Evolutionary conservation across 2,888 invertebrate genomes (phyloP), one percentile per base, ranked within the genome.

Genomic region (Diaperis boleti): DNA sequence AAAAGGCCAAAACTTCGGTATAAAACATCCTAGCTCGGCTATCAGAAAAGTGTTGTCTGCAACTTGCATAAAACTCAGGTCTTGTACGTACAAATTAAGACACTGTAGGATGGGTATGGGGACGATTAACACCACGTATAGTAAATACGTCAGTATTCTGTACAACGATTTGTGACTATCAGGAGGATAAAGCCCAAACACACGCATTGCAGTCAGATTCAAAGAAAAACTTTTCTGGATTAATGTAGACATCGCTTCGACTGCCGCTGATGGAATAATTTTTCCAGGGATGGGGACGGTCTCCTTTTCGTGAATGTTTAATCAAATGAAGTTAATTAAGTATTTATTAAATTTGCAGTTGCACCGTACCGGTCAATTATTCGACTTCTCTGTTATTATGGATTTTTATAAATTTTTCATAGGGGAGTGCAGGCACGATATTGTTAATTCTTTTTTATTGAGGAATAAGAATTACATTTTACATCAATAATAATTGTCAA

Each of bases 1-100:
- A 42, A 55, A 55, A 2, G 55, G 55, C 41, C 29, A 55, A 6
- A 15, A 18, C 42, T 55, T 55, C 7, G 31, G 29, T 2, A 55
- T 42, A 8, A 39, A 26, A 42, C 55, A 55, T n/a, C 15, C 55
- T 11, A 55, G 10, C 31, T 55, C 55, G 3, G 55, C 55, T 8
- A 55, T 14, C n/a, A 55, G 18, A 41, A 55, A 55, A 0, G 31
- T 18, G 14, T 42, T 55, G 15, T 55, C 55, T 1, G 41, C 41
- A 10, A 55, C 11, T 42, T 55, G 55, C 7, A 2, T 15, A 13
- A 55, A 42, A 31, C 22, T 29, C 3, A 55, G 4, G 0, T 55
- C 14, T 26, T 41, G 18, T 1, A 42, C 15, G 18, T 42, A 11
- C 7, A 55, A 18, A 31, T 55, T n/a, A 2, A 55, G 3, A 42